Conservation (phyloP, 2,113 vertebrate genomes). For the Eira barbara region DNA sequence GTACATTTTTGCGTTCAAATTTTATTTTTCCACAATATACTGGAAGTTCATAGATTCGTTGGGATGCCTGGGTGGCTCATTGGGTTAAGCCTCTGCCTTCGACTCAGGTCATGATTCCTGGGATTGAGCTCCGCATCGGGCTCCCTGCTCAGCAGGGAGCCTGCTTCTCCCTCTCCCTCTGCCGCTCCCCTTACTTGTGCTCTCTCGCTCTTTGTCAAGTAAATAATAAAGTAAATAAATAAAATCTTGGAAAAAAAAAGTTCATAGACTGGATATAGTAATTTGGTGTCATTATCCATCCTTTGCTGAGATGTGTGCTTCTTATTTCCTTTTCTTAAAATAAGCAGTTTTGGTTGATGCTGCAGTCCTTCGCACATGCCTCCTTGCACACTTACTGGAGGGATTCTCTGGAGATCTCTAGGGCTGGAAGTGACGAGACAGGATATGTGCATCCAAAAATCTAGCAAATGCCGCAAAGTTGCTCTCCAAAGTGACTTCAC, state of each 20-base stretch:
- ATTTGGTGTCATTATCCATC: not conserved
- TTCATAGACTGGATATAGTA: not conserved
- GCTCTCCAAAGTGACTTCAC: not conserved
- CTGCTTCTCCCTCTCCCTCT: too few relatives aligned
- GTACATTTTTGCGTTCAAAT: not conserved
- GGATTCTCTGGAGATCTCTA: not conserved
- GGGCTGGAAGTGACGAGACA: not conserved
- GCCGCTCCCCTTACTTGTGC: too few relatives aligned
- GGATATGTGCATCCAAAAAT: not conserved
- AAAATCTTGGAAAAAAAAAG: not conserved
- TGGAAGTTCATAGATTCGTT: not conserved
- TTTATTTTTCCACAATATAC: not conserved
- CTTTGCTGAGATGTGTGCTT: not conserved
- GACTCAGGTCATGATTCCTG: too few relatives aligned
- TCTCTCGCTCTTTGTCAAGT: too few relatives aligned
- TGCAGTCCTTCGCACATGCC: not conserved
- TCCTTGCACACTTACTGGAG: not conserved
- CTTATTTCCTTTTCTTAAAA: not conserved
- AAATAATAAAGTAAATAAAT: too few relatives aligned
- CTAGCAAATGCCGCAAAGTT: not conserved
- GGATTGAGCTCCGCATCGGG: too few relatives aligned
- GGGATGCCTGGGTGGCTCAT: too few relatives aligned
- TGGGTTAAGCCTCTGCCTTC: too few relatives aligned
- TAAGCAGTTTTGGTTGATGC: not conserved
- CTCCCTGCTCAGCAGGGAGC: too few relatives aligned